Evolutionary conservation across 1,140 invertebrate species (phyloP), one percentile per base, ranked within the genome.

Genomic region (Trichonephila clavipes): DNA sequence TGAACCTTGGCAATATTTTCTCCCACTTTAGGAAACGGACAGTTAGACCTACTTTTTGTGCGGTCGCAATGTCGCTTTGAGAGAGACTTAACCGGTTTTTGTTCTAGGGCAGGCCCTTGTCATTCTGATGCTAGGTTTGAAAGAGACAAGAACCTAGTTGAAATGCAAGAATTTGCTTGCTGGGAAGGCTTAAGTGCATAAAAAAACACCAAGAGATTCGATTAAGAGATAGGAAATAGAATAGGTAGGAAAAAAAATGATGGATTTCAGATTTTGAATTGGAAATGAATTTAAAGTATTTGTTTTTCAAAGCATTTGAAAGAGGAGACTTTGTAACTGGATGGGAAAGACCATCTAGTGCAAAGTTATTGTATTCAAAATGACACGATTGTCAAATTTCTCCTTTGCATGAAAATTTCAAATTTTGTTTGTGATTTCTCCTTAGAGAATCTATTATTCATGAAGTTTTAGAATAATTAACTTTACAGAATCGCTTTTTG

Each of bases 81-180:
- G 34, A 58, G 51, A 85, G 69, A 83, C 44, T 72, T 61, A 92
- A 92, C 90, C 90, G 83, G 90, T 92, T 92, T 86, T 24, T 72
- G 40, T 81, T 44, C 58, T 34, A 24, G 58, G 44, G 19, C 81
- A 83, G 59, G n/a, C 24, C 85, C 85, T 64, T 85, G 82, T 85
- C 82, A 59, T 44, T 24, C 44, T 24, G 82, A 85, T 85, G 51
- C 82, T 51, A n/a, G 24, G 40, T 58, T 85, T 51, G 40, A 82
- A 82, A 82, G 64, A 66, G 64, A 72, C 24, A 24, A 72, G 69
- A 72, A 72, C 69, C 69, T 14, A 72, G 16, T 72, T 72, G 14
- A 24, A 34, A 72, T 72, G 69, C 69, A 72, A 24, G 69, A 72
- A 72, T 72, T 72, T 24, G 21, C 64, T 66, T 72, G n/a, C 5